phyloP scores from a whole-genome alignment of 2,113 vertebrate genomes.

The Columbina picui region DNA sequence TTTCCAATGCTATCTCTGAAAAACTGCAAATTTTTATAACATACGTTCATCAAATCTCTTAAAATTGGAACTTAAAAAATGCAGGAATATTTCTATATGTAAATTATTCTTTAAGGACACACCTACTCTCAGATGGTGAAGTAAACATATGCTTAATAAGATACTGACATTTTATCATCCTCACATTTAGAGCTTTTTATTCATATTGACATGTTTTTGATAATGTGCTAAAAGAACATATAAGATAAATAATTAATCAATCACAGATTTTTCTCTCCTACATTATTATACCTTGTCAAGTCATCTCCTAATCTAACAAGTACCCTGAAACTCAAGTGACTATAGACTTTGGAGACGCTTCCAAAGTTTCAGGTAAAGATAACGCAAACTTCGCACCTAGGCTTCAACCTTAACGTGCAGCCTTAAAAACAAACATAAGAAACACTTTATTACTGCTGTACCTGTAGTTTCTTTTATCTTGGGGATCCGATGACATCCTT shows the following conservation, averaged over 20 bases:
- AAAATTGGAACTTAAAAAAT: neutral
- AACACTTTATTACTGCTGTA: conserved; percentile 80
- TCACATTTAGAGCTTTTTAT: conserved; percentile 18
- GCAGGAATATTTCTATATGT: neutral
- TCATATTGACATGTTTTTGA: neutral
- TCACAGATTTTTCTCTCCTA: neutral
- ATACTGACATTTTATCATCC: neutral
- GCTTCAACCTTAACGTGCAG: neutral
- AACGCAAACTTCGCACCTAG: neutral
- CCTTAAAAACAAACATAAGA: conserved; percentile 2
- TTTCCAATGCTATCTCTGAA: neutral
- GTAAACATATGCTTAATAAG: conserved; percentile 20
- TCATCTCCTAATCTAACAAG: neutral
- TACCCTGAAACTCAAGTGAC: neutral
- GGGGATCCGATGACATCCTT: conserved; percentile 89
- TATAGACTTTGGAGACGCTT: neutral
- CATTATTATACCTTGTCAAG: neutral
- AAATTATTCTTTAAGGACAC: neutral
- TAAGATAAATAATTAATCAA: neutral
- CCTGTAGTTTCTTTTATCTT: conserved; percentile 99
- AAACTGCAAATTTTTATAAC: neutral
- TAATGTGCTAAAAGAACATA: neutral
- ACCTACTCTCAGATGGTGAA: neutral
- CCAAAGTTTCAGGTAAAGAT: neutral
- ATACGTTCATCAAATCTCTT: neutral